phyloP scores from a whole-genome alignment of 2,888 invertebrate genomes.

The Rugalucina vietnamica region DNA sequence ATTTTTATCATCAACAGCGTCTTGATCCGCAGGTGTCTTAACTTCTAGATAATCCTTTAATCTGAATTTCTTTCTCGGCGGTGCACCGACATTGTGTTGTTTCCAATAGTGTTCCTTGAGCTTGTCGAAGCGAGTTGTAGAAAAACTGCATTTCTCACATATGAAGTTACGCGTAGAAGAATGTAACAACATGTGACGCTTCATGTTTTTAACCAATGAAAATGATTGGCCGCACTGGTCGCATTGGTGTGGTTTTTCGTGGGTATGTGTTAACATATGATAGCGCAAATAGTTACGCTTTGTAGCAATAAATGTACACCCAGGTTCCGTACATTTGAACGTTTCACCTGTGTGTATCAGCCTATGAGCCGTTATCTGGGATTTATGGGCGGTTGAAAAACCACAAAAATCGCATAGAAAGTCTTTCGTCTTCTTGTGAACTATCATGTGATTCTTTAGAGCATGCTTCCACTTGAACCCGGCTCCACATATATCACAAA shows the following conservation, averaged over 20 bases:
- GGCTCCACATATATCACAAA: conserved; percentile 85
- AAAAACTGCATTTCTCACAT: conserved; percentile 85
- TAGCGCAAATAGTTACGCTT: conserved; percentile 86
- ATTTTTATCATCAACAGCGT: not conserved
- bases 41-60: conserved; percentile 51
- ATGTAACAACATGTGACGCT: conserved; percentile 83
- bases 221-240: conserved; percentile 87
- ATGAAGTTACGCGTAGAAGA: conserved; percentile 77
- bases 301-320: conserved; percentile 84
- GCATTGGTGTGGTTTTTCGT: conserved; percentile 86
- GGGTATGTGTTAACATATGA: conserved; percentile 86
- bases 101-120: conserved; percentile 85
- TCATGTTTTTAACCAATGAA: conserved; percentile 86
- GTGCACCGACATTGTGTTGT: conserved; percentile 79
- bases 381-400: conserved; percentile 86
- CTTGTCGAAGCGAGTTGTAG: conserved; percentile 86
- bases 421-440: conserved; percentile 86
- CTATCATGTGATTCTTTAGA: conserved; percentile 84
- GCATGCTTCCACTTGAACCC: conserved; percentile 87
- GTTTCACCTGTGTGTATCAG: conserved; percentile 85
- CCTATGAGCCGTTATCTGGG: conserved; percentile 86
- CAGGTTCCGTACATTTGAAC: conserved; percentile 85
- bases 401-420: conserved; percentile 87
- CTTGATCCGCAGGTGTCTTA: not conserved
- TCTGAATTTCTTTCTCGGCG: conserved; percentile 71